phyloP scores from a whole-genome alignment of 2,113 vertebrate species.

The Sclerurus mexicanus region DNA sequence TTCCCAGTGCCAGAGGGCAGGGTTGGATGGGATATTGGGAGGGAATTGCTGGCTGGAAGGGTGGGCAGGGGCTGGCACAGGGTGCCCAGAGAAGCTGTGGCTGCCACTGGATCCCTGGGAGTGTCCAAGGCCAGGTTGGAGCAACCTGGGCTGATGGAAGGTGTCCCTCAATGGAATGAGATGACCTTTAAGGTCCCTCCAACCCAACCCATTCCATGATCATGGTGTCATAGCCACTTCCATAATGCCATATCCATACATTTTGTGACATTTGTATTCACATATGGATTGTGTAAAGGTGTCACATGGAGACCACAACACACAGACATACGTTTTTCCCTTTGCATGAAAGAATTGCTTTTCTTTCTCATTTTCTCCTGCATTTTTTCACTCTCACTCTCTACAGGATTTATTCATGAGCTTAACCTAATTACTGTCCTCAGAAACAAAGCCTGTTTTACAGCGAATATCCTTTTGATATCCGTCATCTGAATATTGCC shows the following conservation, averaged over 20 bases:
- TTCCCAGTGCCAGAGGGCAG: not conserved
- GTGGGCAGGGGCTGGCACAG: too few species aligned
- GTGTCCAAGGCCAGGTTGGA: not conserved
- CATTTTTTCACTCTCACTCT: not conserved
- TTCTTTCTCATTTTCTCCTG: not conserved
- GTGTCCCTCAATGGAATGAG: not conserved
- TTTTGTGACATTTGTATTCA: not conserved
- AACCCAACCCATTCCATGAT: not conserved
- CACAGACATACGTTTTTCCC: not conserved
- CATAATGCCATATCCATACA: fast-evolving
- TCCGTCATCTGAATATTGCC: conserved; percentile 32
- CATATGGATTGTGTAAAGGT: not conserved
- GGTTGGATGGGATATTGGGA: fast-evolving
- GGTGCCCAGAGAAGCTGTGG: not conserved
- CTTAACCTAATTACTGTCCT: conserved; percentile 51
- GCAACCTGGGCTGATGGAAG: not conserved
- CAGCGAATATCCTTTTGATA: conserved; percentile 28
- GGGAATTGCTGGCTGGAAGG: not conserved
- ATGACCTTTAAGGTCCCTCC: not conserved
- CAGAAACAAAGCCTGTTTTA: conserved; percentile 30
- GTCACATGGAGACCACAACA: not conserved
- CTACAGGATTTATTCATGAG: not conserved
- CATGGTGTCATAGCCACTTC: not conserved
- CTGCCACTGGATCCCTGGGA: not conserved
- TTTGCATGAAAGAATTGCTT: not conserved